These are phyloP conservation scores for Pelodiscus sinensis DNA, from an alignment of 2,113 vertebrate species.

Conservation along the genomic window DNA sequence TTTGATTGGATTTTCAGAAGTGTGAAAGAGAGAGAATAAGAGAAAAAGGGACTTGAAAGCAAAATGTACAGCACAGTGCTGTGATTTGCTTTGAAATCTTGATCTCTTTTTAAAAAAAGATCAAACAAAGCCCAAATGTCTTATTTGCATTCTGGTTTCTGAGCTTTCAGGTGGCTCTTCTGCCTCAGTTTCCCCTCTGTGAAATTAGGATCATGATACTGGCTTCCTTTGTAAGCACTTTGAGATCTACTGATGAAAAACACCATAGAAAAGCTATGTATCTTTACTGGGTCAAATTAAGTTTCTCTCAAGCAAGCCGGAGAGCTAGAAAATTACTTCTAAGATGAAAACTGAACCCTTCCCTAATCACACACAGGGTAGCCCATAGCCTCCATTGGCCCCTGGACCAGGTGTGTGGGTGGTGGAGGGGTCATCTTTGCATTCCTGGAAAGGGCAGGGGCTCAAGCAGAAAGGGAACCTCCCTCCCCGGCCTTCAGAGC, in stretches of 20 bases:
- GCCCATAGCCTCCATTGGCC: too few species aligned
- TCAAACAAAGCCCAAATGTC: neutral
- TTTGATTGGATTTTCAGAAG: neutral
- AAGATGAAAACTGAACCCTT: neutral
- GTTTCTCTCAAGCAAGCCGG: neutral
- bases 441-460: too few species aligned
- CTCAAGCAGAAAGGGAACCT: too few species aligned
- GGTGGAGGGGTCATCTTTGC: too few species aligned
- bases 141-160: neutral
- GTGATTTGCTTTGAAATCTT: neutral
- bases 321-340: neutral
- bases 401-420: too few species aligned
- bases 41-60: neutral
- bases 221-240: neutral
- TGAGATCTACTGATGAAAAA: neutral
- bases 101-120: neutral
- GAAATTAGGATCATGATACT: neutral
- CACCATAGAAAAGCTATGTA: neutral
- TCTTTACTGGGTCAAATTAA: neutral
- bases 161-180: neutral
- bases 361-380: too few species aligned
- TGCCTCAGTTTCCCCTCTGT: neutral
- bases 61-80: neutral
- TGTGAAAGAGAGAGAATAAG: neutral
- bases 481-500: too few species aligned